Evolutionary conservation across 2,797 vertebrate species (phyloP), one percentile per base, ranked within the genome.

Genomic region (Amblyopsis hoosieri): DNA sequence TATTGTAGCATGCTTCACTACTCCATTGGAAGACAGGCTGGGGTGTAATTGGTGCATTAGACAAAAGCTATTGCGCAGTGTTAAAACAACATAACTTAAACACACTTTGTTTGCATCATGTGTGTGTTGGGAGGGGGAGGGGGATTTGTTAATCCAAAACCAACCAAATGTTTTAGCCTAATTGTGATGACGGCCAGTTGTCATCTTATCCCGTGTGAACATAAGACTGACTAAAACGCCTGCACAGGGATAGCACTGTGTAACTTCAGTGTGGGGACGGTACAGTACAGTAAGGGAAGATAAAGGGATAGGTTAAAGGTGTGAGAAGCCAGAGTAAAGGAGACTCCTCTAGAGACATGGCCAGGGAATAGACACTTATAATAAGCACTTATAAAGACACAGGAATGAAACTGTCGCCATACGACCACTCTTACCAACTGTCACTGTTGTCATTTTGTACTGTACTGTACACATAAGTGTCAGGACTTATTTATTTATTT

Each of bases 311-410:
- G 23, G 23, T 29, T 29, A 29, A 29, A 29, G 23, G 23, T 29
- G 23, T 29, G 23, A 3, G 23, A 29, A 29, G 23, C 23, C 23
- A 23, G 23, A 23, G 23, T 23, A 23, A 23, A 23, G 23, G 23
- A 23, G 3, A 23, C 23, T 29, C 3, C 23, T 29, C 23, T 29
- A 29, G 23, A 78, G 76, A 84, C 81, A 84, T 78, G 77, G 80
- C 71, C 73, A 73, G 70, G 75, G 67, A 72, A 67, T 70, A 56
- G 66, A 79, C 60, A 76, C 23, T 29, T 29, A 29, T 29, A 29
- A 29, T 29, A 29, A 3, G 76, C 77, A 67, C 82, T 88, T 73
- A 72, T 57, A 64, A 63, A 69, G 53, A 79, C 61, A 78, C 23
- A 29, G 23, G 23, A 29, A 29, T 55, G 53, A 66, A 57, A 49